Conservation (phyloP, 2,113 vertebrate species). For the Salvator merianae region DNA sequence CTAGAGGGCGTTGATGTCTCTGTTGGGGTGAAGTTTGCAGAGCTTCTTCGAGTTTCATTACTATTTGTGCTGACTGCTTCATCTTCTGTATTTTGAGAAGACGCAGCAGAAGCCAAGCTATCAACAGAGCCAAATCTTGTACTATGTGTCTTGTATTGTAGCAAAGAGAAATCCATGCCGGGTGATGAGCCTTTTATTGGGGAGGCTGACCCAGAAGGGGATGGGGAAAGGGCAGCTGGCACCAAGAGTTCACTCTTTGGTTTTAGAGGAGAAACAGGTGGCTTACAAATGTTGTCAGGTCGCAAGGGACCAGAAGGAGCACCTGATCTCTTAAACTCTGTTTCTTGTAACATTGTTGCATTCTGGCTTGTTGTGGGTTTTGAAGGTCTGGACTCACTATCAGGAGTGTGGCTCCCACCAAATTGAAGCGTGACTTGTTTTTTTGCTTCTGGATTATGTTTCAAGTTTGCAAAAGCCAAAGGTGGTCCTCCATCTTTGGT, state of each 20-base stretch:
- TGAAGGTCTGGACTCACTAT: background rate
- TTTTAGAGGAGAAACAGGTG: constrained; percentile 1
- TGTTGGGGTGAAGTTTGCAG: background rate
- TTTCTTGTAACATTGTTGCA: constrained; percentile 7
- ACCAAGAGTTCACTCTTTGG: background rate
- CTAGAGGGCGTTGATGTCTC: rapidly evolving
- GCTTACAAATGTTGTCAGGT: rapidly evolving
- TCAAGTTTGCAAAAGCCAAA: constrained; percentile 39
- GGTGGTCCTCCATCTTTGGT: constrained; percentile 67
- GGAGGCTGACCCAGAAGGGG: background rate
- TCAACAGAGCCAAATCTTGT: background rate
- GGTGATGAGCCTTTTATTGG: background rate
- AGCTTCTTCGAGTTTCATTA: background rate
- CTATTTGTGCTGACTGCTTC: background rate
- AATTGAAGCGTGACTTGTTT: constrained; percentile 14
- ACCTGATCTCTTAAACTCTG: background rate
- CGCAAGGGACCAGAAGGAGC: background rate
- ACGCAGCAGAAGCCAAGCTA: rapidly evolving
- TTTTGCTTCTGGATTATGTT: constrained; percentile 47
- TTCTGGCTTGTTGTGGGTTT: constrained; percentile 30
- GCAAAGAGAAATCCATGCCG: rapidly evolving
- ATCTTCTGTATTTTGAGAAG: rapidly evolving
- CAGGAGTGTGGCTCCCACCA: constrained; percentile 24
- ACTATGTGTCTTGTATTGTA: constrained; percentile 69
- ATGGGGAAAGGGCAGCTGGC: background rate